Evolutionary conservation across 2,113 vertebrate species (phyloP), one percentile per base, ranked within the genome.

Genomic region (Glaucidium brasilianum): DNA sequence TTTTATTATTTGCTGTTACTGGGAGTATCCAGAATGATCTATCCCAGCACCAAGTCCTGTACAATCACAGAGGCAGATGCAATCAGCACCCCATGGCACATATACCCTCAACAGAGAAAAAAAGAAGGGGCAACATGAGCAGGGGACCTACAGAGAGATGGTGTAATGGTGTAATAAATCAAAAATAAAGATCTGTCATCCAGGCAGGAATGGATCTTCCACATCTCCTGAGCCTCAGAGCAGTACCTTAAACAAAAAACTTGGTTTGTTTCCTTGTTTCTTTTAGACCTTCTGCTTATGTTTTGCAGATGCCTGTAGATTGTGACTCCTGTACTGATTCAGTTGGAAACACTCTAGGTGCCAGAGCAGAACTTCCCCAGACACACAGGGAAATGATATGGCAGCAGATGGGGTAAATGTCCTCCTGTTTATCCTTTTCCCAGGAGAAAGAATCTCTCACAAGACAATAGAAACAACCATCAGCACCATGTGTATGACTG

Each of bases 361-460:
- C 66, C 27, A 59, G 1, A 50, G 30, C 43, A 92, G 49, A 75
- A 11, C 43, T 37, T 72, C 27, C 25, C 22, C 27, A 85, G 73
- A 27, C 27, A 50, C 23, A 22, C 1, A 34, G 6, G 32, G 34
- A 94, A 73, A 85, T 5, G 8, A 27, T 50, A 50, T 1, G 5
- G 34, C 13, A 58, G 23, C 18, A 74, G 30, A 19, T 68, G 34
- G 9, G 18, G 19, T 34, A 0, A 0, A 9, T 6, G 13, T 23
- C 62, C 27, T 75, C 16, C 63, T 16, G 7, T n/a, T 12, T 20
- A 34, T 29, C 32, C 26, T 30, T 27, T 83, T 79, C 25, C 27
- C 19, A 58, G 52, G 10, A 68, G 32, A 58, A 82, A 73, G 17
- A 17, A 32, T 60, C 12, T 34, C 52, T 72, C 30, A 69, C 30